A percentile compares a stretch with the other conserved stretches of the same genome.
phyloP scores from a whole-genome alignment of 2,113 vertebrate species.

The Cynopterus brachyotis region DNA sequence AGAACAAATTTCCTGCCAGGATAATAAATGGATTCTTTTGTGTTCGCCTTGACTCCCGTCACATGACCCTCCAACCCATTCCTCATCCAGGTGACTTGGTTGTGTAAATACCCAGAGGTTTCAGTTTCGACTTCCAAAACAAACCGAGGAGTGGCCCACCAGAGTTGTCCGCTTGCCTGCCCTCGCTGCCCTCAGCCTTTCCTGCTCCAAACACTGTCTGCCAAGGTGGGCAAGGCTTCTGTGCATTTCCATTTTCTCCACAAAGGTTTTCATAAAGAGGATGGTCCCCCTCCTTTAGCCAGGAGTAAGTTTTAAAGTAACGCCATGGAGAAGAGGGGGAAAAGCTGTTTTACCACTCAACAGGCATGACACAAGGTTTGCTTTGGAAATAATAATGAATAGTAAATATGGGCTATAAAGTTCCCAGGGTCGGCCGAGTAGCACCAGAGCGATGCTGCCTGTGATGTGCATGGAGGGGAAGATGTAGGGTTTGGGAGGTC shows the following conservation, averaged over 20 bases:
- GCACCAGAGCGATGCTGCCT: rapidly evolving
- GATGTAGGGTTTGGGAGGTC: not conserved
- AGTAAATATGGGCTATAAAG: slow-evolving; percentile 52
- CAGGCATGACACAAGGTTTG: slow-evolving; percentile 13
- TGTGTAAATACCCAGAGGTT: slow-evolving; percentile 82
- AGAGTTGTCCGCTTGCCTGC: not conserved
- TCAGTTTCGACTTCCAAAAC: slow-evolving; percentile 76
- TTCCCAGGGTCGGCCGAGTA: not conserved
- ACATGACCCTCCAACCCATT: slow-evolving; percentile 81
- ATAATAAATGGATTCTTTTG: slow-evolving; percentile 90
- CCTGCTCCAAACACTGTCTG: not conserved
- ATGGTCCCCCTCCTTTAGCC: not conserved
- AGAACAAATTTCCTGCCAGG: slow-evolving; percentile 89
- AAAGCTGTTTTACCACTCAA: not conserved
- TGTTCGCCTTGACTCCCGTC: slow-evolving; percentile 79
- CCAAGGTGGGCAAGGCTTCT: not conserved
- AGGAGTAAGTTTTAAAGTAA: not conserved
- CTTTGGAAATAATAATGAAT: slow-evolving; percentile 58
- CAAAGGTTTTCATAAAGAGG: not conserved
- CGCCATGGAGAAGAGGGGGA: not conserved
- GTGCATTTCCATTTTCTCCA: not conserved
- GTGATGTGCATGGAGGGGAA: not conserved
- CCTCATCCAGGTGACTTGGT: slow-evolving; percentile 83
- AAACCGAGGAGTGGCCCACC: not conserved
- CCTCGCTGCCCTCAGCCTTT: not conserved